Evolutionary conservation across 2,797 vertebrate genomes (phyloP).

Genomic region (Melanitta fusca): DNA sequence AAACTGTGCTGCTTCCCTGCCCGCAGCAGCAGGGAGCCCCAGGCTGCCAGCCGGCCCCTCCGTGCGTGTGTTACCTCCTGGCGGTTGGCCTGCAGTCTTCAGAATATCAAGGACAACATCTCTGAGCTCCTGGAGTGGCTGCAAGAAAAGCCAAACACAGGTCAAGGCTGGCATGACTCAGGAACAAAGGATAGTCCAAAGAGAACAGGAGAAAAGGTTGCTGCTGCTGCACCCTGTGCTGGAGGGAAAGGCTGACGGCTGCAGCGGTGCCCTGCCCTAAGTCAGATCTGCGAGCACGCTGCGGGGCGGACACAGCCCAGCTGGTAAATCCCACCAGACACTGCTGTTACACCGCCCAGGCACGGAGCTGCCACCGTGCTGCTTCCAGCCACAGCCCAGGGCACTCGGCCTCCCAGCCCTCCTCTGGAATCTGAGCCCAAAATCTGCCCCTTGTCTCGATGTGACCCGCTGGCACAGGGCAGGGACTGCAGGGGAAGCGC

Average conservation of each 20-base stretch:
- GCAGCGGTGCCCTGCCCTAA: background rate
- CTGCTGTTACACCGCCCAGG: accelerated
- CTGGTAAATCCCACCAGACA: background rate
- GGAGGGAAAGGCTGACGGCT: background rate
- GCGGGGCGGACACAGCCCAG: background rate
- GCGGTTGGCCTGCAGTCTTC: slow-evolving; percentile 72
- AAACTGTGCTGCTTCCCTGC: accelerated
- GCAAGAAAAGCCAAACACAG: background rate
- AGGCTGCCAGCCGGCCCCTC: accelerated
- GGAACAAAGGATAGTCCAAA: background rate
- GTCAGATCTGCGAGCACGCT: background rate
- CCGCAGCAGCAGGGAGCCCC: background rate
- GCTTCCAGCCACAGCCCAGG: background rate
- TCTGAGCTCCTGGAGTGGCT: slow-evolving; percentile 90
- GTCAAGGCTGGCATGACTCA: background rate
- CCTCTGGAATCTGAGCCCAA: background rate
- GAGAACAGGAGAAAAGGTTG: background rate
- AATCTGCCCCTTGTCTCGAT: accelerated
- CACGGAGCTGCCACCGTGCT: background rate
- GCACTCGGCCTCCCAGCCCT: too few relatives aligned
- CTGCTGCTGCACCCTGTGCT: background rate
- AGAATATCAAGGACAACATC: slow-evolving; percentile 85
- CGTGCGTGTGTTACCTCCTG: slow-evolving; percentile 33
- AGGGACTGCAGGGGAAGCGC: accelerated
- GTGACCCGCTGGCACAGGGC: background rate